Evolutionary conservation across 2,113 vertebrate genomes (phyloP), one percentile per base, ranked within the genome.

Genomic region (Hemichromis elongatus): DNA sequence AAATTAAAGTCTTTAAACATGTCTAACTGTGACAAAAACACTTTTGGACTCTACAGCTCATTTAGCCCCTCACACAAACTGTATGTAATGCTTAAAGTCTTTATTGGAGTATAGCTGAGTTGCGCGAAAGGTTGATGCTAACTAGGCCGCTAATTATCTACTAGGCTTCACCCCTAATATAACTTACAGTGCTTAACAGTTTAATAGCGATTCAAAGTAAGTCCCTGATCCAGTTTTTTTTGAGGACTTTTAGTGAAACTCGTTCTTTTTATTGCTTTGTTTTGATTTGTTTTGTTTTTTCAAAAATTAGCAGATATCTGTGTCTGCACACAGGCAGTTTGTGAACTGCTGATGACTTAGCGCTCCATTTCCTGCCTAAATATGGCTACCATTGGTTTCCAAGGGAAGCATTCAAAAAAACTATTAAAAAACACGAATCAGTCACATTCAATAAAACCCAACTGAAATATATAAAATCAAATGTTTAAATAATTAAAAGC

Each of bases 401-500:
- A 3, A 9, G 8, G n/a, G n/a, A 5, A 21, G 8, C 18, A 0
- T 12, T 35, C 2, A n/a, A 35, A 61, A 12, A 61, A 6, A n/a
- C n/a, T n/a, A n/a, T n/a, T n/a, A 63, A 12, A 18, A 63, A 63
- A 63, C 35, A 63, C 7, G 18, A 63, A 35, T 35, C 7, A 2
- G 35, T 63, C 18, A n/a, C 37, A 35, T 63, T n/a, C 33, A 63
- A n/a, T 37, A 63, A 37, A 63, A 37, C 37, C 18, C 33, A 37
- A 63, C 18, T 1, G 33, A 63, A 63, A 2, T 63, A 63, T 63
- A n/a, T 63, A 10, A 63, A 37, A 63, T 63, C 10, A 63, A 63
- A 63, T 10, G 59, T 63, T 37, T 13, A 37, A 63, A 63, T 13
- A n/a, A 63, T 63, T n/a, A 0, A 63, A 63, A n/a, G 18, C 1